These are phyloP conservation scores for Coluber constrictor DNA, from an alignment of 2,797 vertebrate genomes.

Conservation along the genomic window DNA sequence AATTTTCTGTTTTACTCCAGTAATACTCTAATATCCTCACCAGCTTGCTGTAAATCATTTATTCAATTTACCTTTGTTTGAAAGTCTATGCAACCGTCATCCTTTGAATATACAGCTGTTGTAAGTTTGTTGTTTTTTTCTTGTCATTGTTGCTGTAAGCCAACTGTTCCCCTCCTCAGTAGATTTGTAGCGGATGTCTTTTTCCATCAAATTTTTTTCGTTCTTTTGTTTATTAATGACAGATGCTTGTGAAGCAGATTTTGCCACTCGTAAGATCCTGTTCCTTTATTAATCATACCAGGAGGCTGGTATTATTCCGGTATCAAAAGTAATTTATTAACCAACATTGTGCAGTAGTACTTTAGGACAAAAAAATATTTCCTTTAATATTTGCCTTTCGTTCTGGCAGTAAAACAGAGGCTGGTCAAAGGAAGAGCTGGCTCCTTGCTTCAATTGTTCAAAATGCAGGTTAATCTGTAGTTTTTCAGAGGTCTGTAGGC, in stretches of 20 bases:
- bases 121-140: neutral
- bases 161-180: neutral
- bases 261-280: neutral
- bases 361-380: neutral
- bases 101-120: neutral
- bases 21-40: neutral
- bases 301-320: neutral
- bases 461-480: neutral
- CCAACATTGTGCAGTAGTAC: neutral
- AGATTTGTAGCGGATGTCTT: neutral
- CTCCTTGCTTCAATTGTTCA: neutral
- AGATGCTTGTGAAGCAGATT: neutral
- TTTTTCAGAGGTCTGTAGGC: neutral
- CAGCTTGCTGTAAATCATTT: neutral
- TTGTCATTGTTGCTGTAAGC: neutral
- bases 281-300: neutral
- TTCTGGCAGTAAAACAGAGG: neutral
- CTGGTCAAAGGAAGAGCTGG: neutral
- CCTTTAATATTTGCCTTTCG: neutral
- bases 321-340: conserved; percentile 11
- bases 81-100: neutral
- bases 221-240: conserved; percentile 17
- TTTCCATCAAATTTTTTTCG: neutral
- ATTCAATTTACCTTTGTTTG: neutral
- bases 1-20: neutral